Evolutionary conservation across 2,888 invertebrate species (phyloP).

Genomic region (Morpho achilles): DNA sequence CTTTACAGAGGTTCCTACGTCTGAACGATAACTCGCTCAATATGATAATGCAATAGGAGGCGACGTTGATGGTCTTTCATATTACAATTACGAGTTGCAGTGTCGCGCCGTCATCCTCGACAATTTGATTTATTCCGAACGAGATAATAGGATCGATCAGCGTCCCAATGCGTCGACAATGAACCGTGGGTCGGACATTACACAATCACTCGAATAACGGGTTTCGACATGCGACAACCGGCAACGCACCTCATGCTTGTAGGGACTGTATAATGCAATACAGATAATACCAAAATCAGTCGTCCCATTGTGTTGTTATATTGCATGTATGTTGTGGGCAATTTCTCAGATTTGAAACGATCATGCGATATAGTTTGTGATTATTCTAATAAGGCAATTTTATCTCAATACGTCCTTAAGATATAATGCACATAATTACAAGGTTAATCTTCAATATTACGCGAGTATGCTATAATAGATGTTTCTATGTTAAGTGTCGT

Average conservation of each 20-base stretch:
- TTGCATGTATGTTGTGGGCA: too few species aligned
- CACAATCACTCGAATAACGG: constrained; percentile 53
- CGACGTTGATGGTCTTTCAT: constrained; percentile 18
- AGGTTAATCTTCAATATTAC: too few species aligned
- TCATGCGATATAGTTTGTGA: too few species aligned
- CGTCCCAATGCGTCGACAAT: constrained; percentile 57
- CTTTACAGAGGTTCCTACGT: neutral
- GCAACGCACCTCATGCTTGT: constrained; percentile 23
- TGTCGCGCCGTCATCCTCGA: constrained; percentile 20
- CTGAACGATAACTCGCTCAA: constrained; percentile 9
- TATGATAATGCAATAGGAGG: constrained; percentile 13
- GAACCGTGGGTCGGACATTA: constrained; percentile 60
- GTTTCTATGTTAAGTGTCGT: too few species aligned
- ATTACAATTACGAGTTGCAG: constrained; percentile 21
- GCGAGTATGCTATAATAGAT: too few species aligned
- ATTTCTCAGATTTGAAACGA: too few species aligned
- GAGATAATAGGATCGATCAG: constrained; percentile 55
- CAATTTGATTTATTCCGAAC: constrained; percentile 32
- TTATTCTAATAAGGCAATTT: too few species aligned
- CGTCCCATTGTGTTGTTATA: neutral
- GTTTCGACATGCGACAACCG: constrained; percentile 47
- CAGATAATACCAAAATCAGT: constrained; percentile 18
- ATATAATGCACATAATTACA: too few species aligned
- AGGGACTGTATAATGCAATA: constrained; percentile 16
- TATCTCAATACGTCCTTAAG: too few species aligned